Conservation (phyloP, 1,140 invertebrate species). For the Bombus impatiens region DNA sequence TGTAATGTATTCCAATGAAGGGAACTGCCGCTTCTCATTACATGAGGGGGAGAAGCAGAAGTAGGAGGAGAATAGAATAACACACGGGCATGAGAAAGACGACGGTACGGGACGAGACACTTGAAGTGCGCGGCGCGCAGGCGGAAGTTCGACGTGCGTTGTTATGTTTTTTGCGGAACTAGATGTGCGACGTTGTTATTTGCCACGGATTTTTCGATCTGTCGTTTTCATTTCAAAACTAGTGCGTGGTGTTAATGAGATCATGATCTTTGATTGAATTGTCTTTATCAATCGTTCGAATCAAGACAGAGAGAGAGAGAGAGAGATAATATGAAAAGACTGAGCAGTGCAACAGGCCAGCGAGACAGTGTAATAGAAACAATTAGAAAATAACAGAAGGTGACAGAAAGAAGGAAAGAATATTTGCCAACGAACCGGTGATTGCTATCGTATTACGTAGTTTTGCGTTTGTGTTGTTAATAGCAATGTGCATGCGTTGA, state of each 20-base stretch:
- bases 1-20: conserved; percentile 18
- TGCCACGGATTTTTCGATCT: background rate
- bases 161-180: conserved; percentile 36
- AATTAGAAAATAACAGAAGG: background rate
- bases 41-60: conserved; percentile 1
- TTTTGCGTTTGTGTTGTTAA: background rate
- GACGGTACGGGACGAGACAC: conserved; percentile 13
- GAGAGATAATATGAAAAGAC: background rate
- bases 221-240: no score
- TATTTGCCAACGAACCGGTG: background rate
- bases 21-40: background rate
- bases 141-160: background rate
- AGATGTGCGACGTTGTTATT: background rate
- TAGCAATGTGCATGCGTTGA: background rate
- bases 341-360: background rate
- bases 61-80: conserved; percentile 14
- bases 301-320: background rate
- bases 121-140: conserved; percentile 22
- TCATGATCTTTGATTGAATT: background rate
- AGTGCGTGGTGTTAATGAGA: background rate
- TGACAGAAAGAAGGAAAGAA: background rate
- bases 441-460: conserved; percentile 14
- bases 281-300: background rate
- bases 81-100: conserved; percentile 4
- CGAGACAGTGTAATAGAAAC: background rate